Evolutionary conservation across 2,888 invertebrate genomes (phyloP), one percentile per base, ranked within the genome.

Genomic region (Oscheius sp.): DNA sequence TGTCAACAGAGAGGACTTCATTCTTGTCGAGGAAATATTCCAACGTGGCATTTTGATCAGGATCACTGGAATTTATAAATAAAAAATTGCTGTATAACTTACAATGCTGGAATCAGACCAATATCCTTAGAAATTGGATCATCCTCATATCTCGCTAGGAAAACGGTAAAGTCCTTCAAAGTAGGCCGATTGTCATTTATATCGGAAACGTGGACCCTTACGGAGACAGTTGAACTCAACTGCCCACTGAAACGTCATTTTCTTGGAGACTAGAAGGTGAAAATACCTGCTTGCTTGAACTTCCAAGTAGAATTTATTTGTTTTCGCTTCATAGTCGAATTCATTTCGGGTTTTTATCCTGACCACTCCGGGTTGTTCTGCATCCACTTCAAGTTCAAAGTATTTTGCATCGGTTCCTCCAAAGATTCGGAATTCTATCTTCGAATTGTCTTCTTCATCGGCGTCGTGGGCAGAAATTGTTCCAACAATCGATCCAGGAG

Each of bases 381-480:
- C 78, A 35, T 79, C 81, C 76, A 74, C 76, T 72, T 86, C 87
- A 59, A 87, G 81, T 61, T 86, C 88, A 58, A 88, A 89, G 75
- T 84, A 87, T 78, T 76, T 88, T 75, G 76, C 94, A 93, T 68
- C 94, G 91, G 0, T 93, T 1, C 95, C 96, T 9, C 93, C 96
- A 86, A 95, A 95, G 52, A 99, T 95, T 12, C 95, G 94, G 89
- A 98, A 99, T 86, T 95, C 94, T 0, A 98, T 94, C 0, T 93
- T 92, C 0, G 95, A 95, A 35, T 82, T 80, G 1, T 76, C 73
- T 25, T 73, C 96, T 87, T 95, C 95, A 85, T 97, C 96, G 0
- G 95, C 95, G 90, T 97, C 96, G 83, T 92, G 93, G 0, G 96
- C 94, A 85, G 93, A 92, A 71, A 97, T 93, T 86, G 94, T 93